Conservation (phyloP, 2,113 vertebrate species). For the Panthera uncia region DNA sequence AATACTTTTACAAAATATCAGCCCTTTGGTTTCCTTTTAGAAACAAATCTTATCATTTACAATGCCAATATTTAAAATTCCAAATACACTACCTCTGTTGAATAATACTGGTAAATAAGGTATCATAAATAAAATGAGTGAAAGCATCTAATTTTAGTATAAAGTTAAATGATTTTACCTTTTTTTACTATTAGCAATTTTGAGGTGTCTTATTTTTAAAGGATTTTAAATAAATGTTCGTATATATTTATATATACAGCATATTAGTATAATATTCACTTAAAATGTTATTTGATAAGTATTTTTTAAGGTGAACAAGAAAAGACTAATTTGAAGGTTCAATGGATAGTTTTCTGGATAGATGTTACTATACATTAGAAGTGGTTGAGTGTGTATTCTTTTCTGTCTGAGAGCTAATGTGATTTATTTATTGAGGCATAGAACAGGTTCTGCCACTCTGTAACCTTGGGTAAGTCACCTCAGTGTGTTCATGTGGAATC, state of each 20-base stretch:
- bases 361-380: not conserved
- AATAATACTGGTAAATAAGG: not conserved
- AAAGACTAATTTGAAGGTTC: not conserved
- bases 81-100: not conserved
- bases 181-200: conserved; percentile 5
- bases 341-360: not conserved
- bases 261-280: too few relatives aligned
- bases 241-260: not conserved
- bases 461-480: not conserved
- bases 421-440: not conserved
- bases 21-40: not conserved
- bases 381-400: not conserved
- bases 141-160: not conserved
- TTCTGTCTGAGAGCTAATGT: not conserved
- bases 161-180: conserved; percentile 8
- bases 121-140: not conserved
- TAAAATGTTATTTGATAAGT: not conserved
- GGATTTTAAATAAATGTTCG: not conserved
- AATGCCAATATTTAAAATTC: not conserved
- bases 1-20: not conserved
- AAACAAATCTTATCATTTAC: not conserved
- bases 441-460: not conserved
- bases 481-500: not conserved
- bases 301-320: not conserved
- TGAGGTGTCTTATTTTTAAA: not conserved